Evolutionary conservation across 2,113 vertebrate genomes (phyloP), one percentile per base, ranked within the genome.

Genomic region (Brachyhypopomus occidentalis): DNA sequence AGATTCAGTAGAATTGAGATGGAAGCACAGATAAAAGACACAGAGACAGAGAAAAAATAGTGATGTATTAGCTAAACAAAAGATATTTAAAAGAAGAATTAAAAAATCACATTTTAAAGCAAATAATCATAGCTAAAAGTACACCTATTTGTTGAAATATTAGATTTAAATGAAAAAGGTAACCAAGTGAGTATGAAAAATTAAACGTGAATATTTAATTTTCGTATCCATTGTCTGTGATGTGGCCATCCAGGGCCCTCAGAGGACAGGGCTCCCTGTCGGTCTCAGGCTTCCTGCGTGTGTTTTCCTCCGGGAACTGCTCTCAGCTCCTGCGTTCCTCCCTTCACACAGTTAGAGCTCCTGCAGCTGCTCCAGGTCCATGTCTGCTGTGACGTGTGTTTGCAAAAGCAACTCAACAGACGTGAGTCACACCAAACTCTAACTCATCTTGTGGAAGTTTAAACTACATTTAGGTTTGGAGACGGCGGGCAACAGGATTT

Each of bases 41-140:
- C 27, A 67, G 38, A 67, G 38, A 72, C 56, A 75, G 34, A n/a
- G n/a, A n/a, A 66, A 25, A 52, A 5, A 48, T 11, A 6, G 4
- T 52, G 45, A 48, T 52, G 12, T 52, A 14, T 52, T 52, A 52
- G 9, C 45, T 52, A 52, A 52, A 52, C 5, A 11, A 45, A 52
- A 52, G 45, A 14, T 52, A 48, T 48, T 48, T 48, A 48, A n/a
- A n/a, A n/a, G n/a, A 48, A 38, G 36, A 38, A 38, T 6, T 38
- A 4, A 38, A 38, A 38, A 38, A 4, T 38, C 36, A 6, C 3
- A 38, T 6, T 6, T 38, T 41, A 41, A 9, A 70, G 83, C 41
- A 25, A 7, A 82, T 20, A 83, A 55, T 30, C 30, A 71, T 25
- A 64, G 17, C 70, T 75, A 41, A 41, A 41, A 41, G 41, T 41